phyloP scores from a whole-genome alignment of 2,113 vertebrate genomes.

The Myotis brandtii region DNA sequence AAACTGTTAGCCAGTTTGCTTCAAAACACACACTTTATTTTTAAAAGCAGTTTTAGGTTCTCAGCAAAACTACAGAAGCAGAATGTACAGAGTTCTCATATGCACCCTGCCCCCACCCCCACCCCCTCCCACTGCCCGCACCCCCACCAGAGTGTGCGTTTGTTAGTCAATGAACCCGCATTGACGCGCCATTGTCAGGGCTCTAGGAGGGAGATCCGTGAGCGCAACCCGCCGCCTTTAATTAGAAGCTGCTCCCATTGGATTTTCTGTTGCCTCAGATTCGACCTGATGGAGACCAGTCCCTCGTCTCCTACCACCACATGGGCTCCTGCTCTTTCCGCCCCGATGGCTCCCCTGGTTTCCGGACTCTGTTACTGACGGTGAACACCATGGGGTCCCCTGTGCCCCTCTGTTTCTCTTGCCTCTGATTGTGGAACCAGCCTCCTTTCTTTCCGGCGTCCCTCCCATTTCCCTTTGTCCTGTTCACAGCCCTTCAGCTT shows the following conservation, averaged over 20 bases:
- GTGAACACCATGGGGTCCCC: background rate
- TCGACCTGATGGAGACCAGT: background rate
- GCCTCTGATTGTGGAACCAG: background rate
- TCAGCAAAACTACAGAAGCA: background rate
- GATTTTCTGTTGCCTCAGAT: background rate
- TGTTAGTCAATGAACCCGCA: background rate
- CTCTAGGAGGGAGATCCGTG: background rate
- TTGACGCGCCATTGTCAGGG: background rate
- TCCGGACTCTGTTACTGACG: background rate
- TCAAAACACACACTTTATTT: background rate
- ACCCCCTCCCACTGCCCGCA: background rate
- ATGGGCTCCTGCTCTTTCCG: background rate
- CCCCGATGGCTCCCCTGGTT: background rate
- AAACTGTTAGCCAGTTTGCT: background rate
- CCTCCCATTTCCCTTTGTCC: background rate
- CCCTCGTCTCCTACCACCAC: background rate
- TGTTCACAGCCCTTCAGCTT: background rate
- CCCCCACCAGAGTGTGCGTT: background rate
- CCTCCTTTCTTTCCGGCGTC: rapidly evolving
- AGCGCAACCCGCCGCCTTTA: background rate
- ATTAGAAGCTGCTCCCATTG: background rate
- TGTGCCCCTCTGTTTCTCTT: background rate
- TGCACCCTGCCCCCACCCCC: background rate
- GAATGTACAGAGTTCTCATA: background rate
- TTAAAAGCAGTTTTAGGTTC: background rate